Evolutionary conservation across 2,113 vertebrate species (phyloP).

Genomic region (Felis chaus): DNA sequence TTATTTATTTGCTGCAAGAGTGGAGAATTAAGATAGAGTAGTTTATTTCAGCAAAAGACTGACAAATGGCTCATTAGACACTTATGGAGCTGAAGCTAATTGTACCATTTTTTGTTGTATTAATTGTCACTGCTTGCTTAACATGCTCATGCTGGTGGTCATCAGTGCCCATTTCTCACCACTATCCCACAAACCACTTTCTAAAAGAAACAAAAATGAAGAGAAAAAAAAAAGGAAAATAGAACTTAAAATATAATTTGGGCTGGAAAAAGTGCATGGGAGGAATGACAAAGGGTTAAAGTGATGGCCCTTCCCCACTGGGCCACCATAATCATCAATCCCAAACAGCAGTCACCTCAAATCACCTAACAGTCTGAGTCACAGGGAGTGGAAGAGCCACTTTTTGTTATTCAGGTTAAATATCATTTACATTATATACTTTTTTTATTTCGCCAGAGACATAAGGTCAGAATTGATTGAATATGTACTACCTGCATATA

Average conservation of each 20-base stretch:
- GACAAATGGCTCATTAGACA: slow-evolving; percentile 89
- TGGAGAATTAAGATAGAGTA: slow-evolving; percentile 88
- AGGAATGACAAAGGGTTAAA: slow-evolving; percentile 81
- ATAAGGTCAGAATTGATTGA: slow-evolving; percentile 89
- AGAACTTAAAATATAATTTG: slow-evolving; percentile 74
- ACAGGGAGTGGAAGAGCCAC: slow-evolving; percentile 77
- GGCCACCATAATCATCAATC: slow-evolving; percentile 81
- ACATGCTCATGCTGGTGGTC: slow-evolving; percentile 80
- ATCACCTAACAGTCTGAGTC: slow-evolving; percentile 83
- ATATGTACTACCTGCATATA: slow-evolving; percentile 87
- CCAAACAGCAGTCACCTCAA: slow-evolving; percentile 79
- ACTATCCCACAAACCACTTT: slow-evolving; percentile 45
- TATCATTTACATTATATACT: slow-evolving; percentile 81
- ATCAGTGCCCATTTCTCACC: slow-evolving; percentile 64
- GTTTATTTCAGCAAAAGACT: slow-evolving; percentile 87
- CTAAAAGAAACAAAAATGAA: background rate
- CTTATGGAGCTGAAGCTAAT: slow-evolving; percentile 86
- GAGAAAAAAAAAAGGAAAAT: background rate
- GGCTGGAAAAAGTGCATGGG: slow-evolving; percentile 74
- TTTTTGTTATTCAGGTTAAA: slow-evolving; percentile 81
- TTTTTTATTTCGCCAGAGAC: slow-evolving; percentile 85
- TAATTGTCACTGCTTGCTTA: slow-evolving; percentile 83
- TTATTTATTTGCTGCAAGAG: slow-evolving; percentile 88
- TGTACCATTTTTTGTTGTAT: slow-evolving; percentile 82
- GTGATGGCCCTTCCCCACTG: slow-evolving; percentile 73